These are phyloP conservation scores for Glyphotaelius pellucidus DNA, from an alignment of 2,888 invertebrate genomes.

Conservation along the genomic window DNA sequence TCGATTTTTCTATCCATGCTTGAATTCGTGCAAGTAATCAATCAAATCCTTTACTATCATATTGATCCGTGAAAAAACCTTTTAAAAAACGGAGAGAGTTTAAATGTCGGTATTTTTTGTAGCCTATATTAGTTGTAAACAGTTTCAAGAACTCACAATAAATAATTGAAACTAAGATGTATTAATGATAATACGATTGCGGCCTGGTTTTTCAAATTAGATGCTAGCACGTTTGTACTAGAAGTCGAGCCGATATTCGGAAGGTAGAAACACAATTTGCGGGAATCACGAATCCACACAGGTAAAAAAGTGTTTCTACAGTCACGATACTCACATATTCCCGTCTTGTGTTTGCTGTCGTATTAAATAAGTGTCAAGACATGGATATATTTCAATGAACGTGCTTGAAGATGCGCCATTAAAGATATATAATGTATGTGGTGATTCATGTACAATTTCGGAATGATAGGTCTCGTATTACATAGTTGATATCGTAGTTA, in stretches of 20 bases:
- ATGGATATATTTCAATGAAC: not conserved
- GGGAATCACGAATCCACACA: not conserved
- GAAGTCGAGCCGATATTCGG: not conserved
- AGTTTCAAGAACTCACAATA: not conserved
- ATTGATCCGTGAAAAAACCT: not conserved
- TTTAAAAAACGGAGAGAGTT: not conserved
- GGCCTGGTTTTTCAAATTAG: not conserved
- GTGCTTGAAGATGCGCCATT: not conserved
- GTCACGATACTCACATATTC: not conserved
- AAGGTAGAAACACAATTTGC: not conserved
- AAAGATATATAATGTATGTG: not conserved
- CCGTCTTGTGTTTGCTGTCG: not conserved
- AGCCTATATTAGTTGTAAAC: not conserved
- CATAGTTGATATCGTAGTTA: no score
- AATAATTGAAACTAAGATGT: not conserved
- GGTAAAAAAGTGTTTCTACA: not conserved
- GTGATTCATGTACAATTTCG: no score
- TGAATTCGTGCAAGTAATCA: not conserved
- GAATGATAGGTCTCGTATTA: no score
- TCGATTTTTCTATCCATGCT: not conserved
- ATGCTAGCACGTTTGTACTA: slow-evolving; percentile 2
- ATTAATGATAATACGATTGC: not conserved
- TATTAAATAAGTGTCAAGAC: not conserved
- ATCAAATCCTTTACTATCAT: not conserved
- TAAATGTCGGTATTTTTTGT: not conserved